These are phyloP conservation scores for Phyllopteryx taeniolatus DNA, from an alignment of 2,113 vertebrate species.

Conservation along the genomic window DNA sequence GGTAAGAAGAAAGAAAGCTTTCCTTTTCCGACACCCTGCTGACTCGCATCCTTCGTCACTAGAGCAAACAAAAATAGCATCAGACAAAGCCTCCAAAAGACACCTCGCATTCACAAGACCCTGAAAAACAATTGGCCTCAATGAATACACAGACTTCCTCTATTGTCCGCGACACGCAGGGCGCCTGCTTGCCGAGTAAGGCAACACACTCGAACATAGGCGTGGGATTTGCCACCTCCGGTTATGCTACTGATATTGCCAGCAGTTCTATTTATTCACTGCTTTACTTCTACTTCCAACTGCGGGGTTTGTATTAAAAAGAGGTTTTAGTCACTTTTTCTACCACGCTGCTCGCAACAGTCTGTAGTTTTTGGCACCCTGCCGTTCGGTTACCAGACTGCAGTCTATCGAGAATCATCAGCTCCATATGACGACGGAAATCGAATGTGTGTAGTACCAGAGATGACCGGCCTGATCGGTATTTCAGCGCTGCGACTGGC, in stretches of 20 bases:
- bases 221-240: constrained; percentile 38
- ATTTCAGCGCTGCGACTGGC: too few relatives aligned
- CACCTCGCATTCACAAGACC: constrained; percentile 34
- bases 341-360: background rate
- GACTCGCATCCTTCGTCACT: constrained; percentile 52
- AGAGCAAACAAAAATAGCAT: constrained; percentile 57
- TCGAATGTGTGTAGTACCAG: background rate
- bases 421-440: background rate
- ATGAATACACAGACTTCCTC: constrained; percentile 55
- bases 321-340: background rate
- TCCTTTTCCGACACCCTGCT: constrained; percentile 55
- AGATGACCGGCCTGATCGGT: too few relatives aligned
- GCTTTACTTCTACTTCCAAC: constrained; percentile 23
- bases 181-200: constrained; percentile 30
- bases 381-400: background rate
- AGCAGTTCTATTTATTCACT: constrained; percentile 27
- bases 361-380: background rate
- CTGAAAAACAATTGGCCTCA: constrained; percentile 38
- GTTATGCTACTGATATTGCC: constrained; percentile 34
- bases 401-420: background rate
- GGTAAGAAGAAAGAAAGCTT: constrained; percentile 50
- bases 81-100: constrained; percentile 32
- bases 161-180: constrained; percentile 44
- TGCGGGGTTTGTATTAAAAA: constrained; percentile 21
- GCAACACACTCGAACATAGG: constrained; percentile 31